Percentiles rank a stretch among this genome's conserved stretches.
These are phyloP conservation scores for Haliclona indistincta DNA, from an alignment of 37 sponge, comb jelly and placozoan species.

Conservation along the genomic window DNA sequence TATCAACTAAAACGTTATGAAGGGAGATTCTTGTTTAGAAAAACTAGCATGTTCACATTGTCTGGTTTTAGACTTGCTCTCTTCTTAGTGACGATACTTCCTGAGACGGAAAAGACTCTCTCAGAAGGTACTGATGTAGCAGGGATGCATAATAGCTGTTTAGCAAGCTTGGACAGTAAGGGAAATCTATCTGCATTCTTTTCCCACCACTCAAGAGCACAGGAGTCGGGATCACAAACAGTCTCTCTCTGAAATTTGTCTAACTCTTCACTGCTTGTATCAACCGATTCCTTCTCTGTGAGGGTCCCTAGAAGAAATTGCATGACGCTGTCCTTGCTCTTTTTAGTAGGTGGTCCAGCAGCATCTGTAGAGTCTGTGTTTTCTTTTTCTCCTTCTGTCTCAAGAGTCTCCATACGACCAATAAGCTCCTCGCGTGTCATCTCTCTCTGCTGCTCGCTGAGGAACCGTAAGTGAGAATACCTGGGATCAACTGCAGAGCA, in stretches of 20 bases:
- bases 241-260: not conserved
- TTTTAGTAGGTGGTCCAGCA: constrained; percentile 23
- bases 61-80: constrained; percentile 6
- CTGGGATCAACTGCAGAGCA: constrained; percentile 40
- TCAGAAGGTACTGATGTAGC: constrained; percentile 42
- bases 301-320: constrained; percentile 11
- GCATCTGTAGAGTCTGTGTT: not conserved
- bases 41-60: not conserved
- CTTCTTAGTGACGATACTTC: constrained; percentile 21
- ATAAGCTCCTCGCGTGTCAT: constrained; percentile 13
- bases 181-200: constrained; percentile 17
- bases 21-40: not conserved
- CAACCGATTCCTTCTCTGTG: not conserved
- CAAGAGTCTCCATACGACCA: not conserved
- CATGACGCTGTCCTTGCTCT: constrained; percentile 16
- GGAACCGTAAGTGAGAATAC: constrained; percentile 8
- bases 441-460: constrained; percentile 17
- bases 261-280: constrained; percentile 6
- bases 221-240: not conserved
- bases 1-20: not conserved
- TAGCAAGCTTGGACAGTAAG: constrained; percentile 2
- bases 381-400: constrained; percentile 1
- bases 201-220: constrained; percentile 22
- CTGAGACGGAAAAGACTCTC: constrained; percentile 1
- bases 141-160: constrained; percentile 6